Evolutionary conservation across 2,888 invertebrate species (phyloP).

Genomic region (Agonum fuliginosum): DNA sequence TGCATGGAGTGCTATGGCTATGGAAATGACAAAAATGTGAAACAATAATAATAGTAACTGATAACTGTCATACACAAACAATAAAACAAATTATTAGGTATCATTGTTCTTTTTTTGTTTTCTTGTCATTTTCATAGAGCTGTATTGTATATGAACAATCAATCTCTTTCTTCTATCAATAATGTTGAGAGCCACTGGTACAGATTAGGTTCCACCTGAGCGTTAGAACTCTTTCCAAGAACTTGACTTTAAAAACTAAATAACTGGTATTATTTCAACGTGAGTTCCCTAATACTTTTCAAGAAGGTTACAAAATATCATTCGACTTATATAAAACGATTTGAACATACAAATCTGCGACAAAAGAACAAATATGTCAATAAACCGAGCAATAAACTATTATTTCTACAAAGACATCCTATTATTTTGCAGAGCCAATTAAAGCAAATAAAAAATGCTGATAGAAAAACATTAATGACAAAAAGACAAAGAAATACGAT

Average conservation of each 20-base stretch:
- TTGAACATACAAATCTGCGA: neutral
- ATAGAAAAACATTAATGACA: neutral
- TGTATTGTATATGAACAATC: no score
- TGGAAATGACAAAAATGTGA: no score
- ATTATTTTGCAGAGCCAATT: no score
- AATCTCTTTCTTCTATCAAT: no score
- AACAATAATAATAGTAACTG: no score
- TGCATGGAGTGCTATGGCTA: no score
- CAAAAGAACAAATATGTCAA: neutral
- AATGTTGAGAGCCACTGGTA: neutral
- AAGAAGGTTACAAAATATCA: conserved; percentile 14
- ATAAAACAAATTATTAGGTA: no score
- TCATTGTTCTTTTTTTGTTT: no score
- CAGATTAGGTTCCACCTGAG: conserved; percentile 2
- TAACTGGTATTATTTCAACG: conserved; percentile 26
- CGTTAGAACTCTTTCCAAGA: conserved; percentile 29
- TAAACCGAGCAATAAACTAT: neutral
- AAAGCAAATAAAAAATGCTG: no score
- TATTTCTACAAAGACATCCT: no score
- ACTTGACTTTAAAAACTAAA: conserved; percentile 33
- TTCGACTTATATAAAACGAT: neutral
- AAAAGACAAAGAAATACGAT: neutral
- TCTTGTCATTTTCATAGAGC: neutral
- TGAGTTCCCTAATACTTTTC: conserved; percentile 18
- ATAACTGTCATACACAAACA: no score